Conservation (phyloP, 1,140 invertebrate species). For the Propsilocerus akamusi region DNA sequence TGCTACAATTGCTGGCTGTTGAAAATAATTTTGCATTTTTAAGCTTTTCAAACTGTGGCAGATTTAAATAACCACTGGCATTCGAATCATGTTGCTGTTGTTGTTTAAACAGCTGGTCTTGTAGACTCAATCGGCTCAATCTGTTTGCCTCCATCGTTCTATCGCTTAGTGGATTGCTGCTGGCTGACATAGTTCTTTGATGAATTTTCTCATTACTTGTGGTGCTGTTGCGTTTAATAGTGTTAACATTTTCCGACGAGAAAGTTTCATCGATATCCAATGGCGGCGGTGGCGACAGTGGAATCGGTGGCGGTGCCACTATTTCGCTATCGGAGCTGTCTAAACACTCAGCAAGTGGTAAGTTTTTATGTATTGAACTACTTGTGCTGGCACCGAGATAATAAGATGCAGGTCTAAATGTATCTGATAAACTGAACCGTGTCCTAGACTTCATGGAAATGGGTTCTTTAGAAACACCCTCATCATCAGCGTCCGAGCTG, state of each 20-base stretch:
- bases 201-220: background rate
- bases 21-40: slow-evolving; percentile 20
- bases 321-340: slow-evolving; percentile 71
- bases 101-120: slow-evolving; percentile 19
- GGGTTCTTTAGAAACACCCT: slow-evolving; percentile 51
- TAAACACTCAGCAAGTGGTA: slow-evolving; percentile 37
- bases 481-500: slow-evolving; percentile 69
- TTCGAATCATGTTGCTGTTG: background rate
- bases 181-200: background rate
- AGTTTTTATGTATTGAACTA: slow-evolving; percentile 23
- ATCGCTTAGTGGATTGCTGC: background rate
- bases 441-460: slow-evolving; percentile 45
- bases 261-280: slow-evolving; percentile 30
- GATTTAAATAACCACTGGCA: background rate
- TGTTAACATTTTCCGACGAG: slow-evolving; percentile 22
- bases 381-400: slow-evolving; percentile 41
- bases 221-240: slow-evolving; percentile 14
- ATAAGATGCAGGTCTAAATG: slow-evolving; percentile 70
- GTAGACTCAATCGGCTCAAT: slow-evolving; percentile 18
- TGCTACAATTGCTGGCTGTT: slow-evolving; percentile 22
- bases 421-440: slow-evolving; percentile 67
- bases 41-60: slow-evolving; percentile 6
- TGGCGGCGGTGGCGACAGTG: slow-evolving; percentile 49
- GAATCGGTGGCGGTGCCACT: slow-evolving; percentile 62
- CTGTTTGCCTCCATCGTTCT: too few species aligned